phyloP scores from a whole-genome alignment of 2,888 invertebrate species.

The Drosophila anomalata region DNA sequence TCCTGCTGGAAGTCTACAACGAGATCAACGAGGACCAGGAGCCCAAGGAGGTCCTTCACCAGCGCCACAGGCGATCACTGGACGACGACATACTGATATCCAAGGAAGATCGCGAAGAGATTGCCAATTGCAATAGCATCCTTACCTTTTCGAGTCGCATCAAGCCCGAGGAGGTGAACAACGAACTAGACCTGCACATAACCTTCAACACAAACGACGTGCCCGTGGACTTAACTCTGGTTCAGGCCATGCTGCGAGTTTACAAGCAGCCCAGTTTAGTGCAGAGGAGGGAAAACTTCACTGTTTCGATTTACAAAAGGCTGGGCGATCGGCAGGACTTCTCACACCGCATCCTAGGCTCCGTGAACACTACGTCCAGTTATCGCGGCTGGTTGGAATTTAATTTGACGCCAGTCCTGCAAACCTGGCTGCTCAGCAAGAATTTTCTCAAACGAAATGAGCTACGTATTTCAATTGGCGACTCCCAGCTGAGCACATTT shows the following conservation, averaged over 20 bases:
- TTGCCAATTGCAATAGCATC: conserved; percentile 95
- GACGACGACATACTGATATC: conserved; percentile 86
- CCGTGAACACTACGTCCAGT: conserved; percentile 89
- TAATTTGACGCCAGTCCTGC: conserved; percentile 91
- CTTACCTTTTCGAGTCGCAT: conserved; percentile 92
- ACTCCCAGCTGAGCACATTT: conserved; percentile 86
- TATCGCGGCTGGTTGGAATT: conserved; percentile 94
- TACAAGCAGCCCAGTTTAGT: conserved; percentile 85
- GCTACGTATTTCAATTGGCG: conserved; percentile 64
- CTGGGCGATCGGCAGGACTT: conserved; percentile 52
- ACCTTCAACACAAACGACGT: conserved; percentile 96
- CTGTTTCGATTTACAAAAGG: conserved; percentile 72
- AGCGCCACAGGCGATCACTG: conserved; percentile 65
- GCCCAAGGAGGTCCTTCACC: conserved; percentile 64
- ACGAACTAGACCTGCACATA: conserved; percentile 82
- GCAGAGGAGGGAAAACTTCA: conserved; percentile 50
- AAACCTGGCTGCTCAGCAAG: conserved; percentile 88
- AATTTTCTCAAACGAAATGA: conserved; percentile 57
- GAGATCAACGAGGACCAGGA: conserved; percentile 86
- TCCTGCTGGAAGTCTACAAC: conserved; percentile 94
- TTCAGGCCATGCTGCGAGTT: conserved; percentile 93
- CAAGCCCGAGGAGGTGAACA: not conserved
- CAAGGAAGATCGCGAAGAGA: conserved; percentile 91
- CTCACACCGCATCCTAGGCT: conserved; percentile 88
- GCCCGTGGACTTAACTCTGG: conserved; percentile 89